phyloP scores from a whole-genome alignment of 1,140 invertebrate genomes.

The Semibalanus balanoides region DNA sequence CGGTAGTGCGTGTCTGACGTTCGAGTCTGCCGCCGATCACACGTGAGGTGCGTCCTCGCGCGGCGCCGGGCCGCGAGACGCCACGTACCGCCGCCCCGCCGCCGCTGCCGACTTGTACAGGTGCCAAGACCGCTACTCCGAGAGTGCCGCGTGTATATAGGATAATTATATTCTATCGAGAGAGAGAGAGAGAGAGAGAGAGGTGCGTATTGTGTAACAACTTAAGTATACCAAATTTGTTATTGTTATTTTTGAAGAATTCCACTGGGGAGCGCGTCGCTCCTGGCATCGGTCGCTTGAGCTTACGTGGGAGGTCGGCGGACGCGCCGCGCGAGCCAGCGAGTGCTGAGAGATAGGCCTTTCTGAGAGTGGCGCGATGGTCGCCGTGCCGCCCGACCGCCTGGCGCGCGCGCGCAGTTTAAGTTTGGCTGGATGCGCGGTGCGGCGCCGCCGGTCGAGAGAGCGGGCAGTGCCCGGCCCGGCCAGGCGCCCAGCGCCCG shows the following conservation, averaged over 20 bases:
- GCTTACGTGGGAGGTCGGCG: background rate
- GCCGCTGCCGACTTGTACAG: background rate
- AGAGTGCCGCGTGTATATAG: background rate
- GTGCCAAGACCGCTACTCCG: background rate
- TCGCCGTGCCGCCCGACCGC: too few species aligned
- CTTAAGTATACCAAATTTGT: constrained; percentile 1
- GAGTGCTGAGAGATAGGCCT: background rate
- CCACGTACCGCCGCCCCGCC: too few species aligned
- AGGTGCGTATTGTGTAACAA: background rate
- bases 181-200: too few species aligned
- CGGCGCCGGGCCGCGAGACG: too few species aligned
- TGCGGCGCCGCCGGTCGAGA: too few species aligned
- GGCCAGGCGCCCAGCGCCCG: too few species aligned
- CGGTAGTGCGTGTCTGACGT: background rate
- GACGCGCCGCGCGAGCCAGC: too few species aligned
- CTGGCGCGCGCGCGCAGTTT: background rate
- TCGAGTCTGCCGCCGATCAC: background rate
- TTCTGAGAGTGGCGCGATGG: background rate
- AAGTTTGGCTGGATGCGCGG: background rate
- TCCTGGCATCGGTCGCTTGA: background rate
- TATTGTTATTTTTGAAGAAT: constrained; percentile 3
- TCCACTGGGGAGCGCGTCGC: background rate
- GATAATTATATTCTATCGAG: background rate
- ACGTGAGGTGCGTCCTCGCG: background rate
- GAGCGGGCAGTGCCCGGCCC: too few species aligned